Evolutionary conservation across 2,797 vertebrate genomes (phyloP).

Genomic region (Eulemur coronatus): DNA sequence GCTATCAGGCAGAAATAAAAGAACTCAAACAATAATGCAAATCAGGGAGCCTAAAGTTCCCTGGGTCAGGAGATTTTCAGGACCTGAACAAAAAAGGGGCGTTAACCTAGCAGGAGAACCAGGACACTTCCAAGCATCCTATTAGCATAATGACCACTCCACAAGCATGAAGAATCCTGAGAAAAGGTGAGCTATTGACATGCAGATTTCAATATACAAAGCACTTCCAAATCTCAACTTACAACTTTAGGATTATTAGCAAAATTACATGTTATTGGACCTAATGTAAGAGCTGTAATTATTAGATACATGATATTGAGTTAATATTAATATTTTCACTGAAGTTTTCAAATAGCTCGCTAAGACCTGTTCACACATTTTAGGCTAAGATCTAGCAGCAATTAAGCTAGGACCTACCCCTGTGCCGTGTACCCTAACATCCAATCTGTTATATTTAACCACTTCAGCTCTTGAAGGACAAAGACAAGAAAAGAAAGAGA

Average conservation of each 20-base stretch:
- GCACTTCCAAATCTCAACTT: conserved; percentile 8
- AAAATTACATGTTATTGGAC: background rate
- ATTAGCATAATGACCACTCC: background rate
- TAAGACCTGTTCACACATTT: conserved; percentile 1
- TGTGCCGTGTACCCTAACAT: background rate
- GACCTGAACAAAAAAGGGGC: background rate
- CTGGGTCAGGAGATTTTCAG: background rate
- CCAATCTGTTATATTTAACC: background rate
- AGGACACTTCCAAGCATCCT: background rate
- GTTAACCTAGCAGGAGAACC: background rate
- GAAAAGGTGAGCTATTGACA: background rate
- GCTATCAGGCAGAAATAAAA: background rate
- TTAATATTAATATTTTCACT: background rate
- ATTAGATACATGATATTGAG: background rate
- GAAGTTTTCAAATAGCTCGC: background rate
- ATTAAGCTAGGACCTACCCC: background rate
- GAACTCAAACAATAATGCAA: background rate
- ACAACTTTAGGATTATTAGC: conserved; percentile 7
- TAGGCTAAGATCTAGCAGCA: background rate
- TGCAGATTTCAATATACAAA: background rate
- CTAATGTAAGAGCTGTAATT: background rate
- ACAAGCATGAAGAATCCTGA: background rate
- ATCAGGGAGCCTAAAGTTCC: background rate
- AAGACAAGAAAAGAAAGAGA: background rate
- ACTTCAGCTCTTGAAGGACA: background rate